Evolutionary conservation across 2,888 invertebrate species (phyloP).

Genomic region (Habroteleia sp.): DNA sequence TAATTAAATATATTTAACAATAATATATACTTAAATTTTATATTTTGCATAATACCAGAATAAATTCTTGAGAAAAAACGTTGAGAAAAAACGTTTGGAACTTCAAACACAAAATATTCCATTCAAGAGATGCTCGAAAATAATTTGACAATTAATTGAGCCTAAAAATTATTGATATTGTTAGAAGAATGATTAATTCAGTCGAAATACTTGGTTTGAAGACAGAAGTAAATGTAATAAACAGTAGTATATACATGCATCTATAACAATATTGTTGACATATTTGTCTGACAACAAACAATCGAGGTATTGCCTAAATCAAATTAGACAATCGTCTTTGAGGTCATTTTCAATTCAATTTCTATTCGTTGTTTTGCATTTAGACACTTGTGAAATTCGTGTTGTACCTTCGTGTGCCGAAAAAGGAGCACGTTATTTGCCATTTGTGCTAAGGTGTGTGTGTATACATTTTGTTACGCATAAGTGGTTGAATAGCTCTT

Average conservation of each 20-base stretch:
- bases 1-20: too few species aligned
- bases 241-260: constrained; percentile 32
- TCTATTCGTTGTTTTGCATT: constrained; percentile 13
- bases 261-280: constrained; percentile 1
- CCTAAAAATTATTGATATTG: constrained; percentile 15
- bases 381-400: constrained; percentile 37
- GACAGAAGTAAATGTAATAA: constrained; percentile 7
- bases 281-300: constrained; percentile 1
- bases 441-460: constrained; percentile 56
- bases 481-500: constrained; percentile 54
- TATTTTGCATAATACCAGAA: too few species aligned
- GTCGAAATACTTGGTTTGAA: constrained; percentile 5
- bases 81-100: too few species aligned
- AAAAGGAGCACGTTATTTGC: constrained; percentile 52
- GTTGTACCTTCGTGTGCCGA: constrained; percentile 23
- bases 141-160: constrained; percentile 7
- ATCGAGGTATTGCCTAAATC: constrained; percentile 3
- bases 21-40: too few species aligned
- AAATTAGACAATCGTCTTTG: background rate
- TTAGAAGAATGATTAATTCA: constrained; percentile 14
- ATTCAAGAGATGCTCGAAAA: background rate
- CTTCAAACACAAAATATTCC: too few species aligned
- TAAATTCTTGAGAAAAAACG: too few species aligned
- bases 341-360: background rate
- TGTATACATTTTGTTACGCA: constrained; percentile 34